Percentiles rank a stretch among this genome's conserved stretches.
These are phyloP conservation scores for Ormyrus thymus DNA, from an alignment of 2,888 invertebrate genomes.

Conservation along the genomic window DNA sequence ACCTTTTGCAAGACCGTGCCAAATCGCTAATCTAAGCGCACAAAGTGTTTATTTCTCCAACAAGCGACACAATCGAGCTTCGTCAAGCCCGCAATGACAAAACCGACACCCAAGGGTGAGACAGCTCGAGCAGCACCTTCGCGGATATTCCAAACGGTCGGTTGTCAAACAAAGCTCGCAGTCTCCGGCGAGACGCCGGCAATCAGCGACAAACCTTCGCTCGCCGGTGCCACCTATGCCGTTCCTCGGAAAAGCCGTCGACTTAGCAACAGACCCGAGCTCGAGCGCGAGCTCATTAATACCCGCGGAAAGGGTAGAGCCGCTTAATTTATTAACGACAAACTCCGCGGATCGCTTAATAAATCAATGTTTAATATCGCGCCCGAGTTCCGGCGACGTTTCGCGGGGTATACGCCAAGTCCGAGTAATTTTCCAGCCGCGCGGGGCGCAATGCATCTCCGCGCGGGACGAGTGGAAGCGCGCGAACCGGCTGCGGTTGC, in stretches of 20 bases:
- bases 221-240: background rate
- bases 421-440: background rate
- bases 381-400: background rate
- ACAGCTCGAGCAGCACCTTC: background rate
- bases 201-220: background rate
- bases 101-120: background rate
- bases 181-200: background rate
- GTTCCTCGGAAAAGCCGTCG: background rate
- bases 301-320: background rate
- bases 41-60: slow-evolving; percentile 9
- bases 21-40: slow-evolving; percentile 20
- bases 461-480: background rate
- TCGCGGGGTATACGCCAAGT: background rate
- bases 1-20: slow-evolving; percentile 7
- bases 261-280: background rate
- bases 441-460: slow-evolving; percentile 29
- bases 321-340: background rate
- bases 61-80: background rate
- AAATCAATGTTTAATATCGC: background rate
- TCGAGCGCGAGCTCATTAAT: background rate
- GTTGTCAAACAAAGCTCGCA: slow-evolving; percentile 5
- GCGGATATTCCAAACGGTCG: background rate
- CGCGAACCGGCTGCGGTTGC: background rate
- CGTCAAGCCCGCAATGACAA: background rate
- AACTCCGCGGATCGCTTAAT: background rate